phyloP scores from a whole-genome alignment of 2,888 invertebrate genomes.

The Slavum lentiscoides region DNA sequence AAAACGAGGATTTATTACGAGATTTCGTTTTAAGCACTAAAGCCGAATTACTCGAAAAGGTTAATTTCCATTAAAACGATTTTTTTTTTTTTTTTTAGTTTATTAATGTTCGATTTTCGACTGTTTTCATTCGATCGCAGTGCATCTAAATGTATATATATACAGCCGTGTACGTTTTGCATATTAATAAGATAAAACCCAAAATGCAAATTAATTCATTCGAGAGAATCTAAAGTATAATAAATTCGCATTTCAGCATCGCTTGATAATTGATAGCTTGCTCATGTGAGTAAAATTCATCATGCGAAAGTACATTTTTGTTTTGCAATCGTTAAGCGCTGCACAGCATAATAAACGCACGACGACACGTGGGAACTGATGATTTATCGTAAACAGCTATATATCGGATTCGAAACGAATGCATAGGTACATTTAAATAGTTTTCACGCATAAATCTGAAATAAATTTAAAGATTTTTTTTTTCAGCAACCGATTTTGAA shows the following conservation, averaged over 20 bases:
- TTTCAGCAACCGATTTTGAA: too few species aligned
- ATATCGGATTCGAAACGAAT: neutral
- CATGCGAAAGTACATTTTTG: slow-evolving; percentile 9
- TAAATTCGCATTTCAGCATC: slow-evolving; percentile 10
- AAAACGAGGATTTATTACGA: slow-evolving; percentile 9
- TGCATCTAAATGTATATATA: neutral
- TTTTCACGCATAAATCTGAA: too few species aligned
- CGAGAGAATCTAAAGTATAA: slow-evolving; percentile 11
- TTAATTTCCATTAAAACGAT: slow-evolving; percentile 12
- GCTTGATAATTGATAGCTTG: slow-evolving; percentile 16
- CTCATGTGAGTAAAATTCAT: slow-evolving; percentile 9
- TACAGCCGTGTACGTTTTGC: neutral
- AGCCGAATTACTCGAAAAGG: neutral
- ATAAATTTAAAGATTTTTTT: too few species aligned
- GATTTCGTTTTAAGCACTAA: slow-evolving; percentile 5
- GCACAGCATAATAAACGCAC: slow-evolving; percentile 9
- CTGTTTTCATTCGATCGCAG: neutral
- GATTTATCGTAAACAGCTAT: neutral
- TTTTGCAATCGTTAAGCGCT: neutral
- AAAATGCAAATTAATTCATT: slow-evolving; percentile 19
- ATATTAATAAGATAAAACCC: slow-evolving; percentile 24
- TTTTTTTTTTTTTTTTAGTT: neutral
- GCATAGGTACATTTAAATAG: neutral
- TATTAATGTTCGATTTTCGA: neutral
- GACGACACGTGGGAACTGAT: neutral